Evolutionary conservation across 2,797 vertebrate species (phyloP).

Genomic region (Halcyon badia): DNA sequence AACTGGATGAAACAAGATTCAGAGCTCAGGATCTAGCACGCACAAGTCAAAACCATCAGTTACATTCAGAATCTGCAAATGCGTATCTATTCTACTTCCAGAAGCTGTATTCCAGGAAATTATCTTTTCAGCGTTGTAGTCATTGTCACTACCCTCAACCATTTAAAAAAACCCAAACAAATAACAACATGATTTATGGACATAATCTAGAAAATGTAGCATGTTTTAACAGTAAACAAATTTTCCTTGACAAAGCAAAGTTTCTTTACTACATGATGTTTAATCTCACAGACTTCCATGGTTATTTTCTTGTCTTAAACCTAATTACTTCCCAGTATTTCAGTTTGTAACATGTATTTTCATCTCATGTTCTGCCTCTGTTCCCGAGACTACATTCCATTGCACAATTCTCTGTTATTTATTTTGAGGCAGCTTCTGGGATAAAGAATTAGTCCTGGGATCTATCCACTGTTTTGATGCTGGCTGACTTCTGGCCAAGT

Average conservation of each 20-base stretch:
- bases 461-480: conserved; percentile 36
- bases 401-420: conserved; percentile 55
- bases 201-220: background rate
- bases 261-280: background rate
- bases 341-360: background rate
- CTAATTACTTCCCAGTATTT: background rate
- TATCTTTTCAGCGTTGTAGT: background rate
- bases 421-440: conserved; percentile 28
- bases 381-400: background rate
- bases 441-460: conserved; percentile 51
- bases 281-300: background rate
- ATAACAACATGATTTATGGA: background rate
- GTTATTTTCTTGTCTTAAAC: conserved; percentile 18
- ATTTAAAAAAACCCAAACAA: background rate
- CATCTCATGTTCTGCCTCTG: background rate
- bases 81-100: background rate
- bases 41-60: background rate
- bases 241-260: background rate
- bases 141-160: background rate
- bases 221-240: background rate
- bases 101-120: background rate
- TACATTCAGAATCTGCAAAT: background rate
- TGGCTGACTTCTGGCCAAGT: conserved; percentile 16
- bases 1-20: background rate
- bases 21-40: background rate